These are phyloP conservation scores for Vimba vimba DNA, from an alignment of 2,113 vertebrate genomes.

Conservation along the genomic window DNA sequence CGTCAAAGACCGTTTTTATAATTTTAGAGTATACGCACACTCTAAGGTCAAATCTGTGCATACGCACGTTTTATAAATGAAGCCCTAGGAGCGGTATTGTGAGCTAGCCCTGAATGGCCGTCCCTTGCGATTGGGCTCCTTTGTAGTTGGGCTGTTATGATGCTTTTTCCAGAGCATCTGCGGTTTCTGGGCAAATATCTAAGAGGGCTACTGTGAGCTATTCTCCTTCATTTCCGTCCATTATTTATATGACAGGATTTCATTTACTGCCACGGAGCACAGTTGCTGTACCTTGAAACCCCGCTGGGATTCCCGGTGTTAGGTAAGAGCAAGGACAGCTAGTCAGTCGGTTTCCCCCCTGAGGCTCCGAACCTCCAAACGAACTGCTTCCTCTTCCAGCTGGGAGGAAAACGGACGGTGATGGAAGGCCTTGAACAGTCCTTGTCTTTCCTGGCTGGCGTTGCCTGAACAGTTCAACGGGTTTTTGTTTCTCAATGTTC, in stretches of 20 bases:
- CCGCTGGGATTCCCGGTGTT: constrained; percentile 25
- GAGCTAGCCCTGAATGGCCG: constrained; percentile 44
- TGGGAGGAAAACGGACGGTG: constrained; percentile 21
- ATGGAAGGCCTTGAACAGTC: constrained; percentile 45
- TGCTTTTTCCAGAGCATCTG: constrained; percentile 60
- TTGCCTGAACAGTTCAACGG: constrained; percentile 31
- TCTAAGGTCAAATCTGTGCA: too few relatives aligned
- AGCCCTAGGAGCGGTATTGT: constrained; percentile 22
- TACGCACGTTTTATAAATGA: too few relatives aligned
- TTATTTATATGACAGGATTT: constrained; percentile 52
- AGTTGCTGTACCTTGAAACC: constrained; percentile 46
- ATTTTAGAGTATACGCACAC: too few relatives aligned
- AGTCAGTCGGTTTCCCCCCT: constrained; percentile 15
- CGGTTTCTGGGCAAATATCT: constrained; percentile 59
- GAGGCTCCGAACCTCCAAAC: constrained; percentile 38
- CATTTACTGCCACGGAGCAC: constrained; percentile 28
- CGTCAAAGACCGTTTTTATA: too few relatives aligned
- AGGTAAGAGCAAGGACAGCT: constrained; percentile 40
- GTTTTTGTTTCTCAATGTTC: constrained; percentile 44
- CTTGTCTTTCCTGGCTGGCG: constrained; percentile 39
- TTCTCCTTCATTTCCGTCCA: constrained; percentile 53
- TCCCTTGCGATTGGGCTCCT: constrained; percentile 37
- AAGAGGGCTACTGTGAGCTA: constrained; percentile 46
- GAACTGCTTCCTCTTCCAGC: constrained; percentile 47
- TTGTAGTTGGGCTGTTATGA: constrained; percentile 55